Evolutionary conservation across 2,888 invertebrate genomes (phyloP).

Genomic region (Drosophila eohydei): DNA sequence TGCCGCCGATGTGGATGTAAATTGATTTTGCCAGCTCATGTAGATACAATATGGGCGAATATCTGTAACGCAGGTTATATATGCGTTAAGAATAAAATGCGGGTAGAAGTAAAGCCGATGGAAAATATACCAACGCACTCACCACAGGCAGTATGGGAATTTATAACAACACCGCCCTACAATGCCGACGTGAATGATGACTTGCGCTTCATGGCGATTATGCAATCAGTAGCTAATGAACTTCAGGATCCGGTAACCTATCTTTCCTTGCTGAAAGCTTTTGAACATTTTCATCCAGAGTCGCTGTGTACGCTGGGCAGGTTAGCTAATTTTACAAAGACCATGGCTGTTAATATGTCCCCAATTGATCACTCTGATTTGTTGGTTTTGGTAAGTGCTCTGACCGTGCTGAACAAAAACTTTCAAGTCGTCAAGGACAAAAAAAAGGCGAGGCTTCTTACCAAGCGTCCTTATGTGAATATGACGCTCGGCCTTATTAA

Average conservation of each 20-base stretch:
- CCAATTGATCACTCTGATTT: conserved; percentile 9
- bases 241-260: accelerated
- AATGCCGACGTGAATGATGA: accelerated
- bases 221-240: conserved; percentile 24
- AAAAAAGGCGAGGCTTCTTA: not conserved
- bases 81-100: conserved; percentile 23
- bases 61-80: conserved; percentile 28
- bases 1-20: conserved; percentile 48
- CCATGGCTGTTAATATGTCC: conserved; percentile 24
- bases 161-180: conserved; percentile 6
- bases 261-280: conserved; percentile 1
- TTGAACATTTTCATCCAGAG: not conserved
- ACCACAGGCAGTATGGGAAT: not conserved
- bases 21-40: conserved; percentile 24
- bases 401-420: conserved; percentile 34
- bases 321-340: conserved; percentile 48
- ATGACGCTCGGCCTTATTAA: conserved; percentile 32
- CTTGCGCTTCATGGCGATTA: not conserved
- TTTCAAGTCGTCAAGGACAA: conserved; percentile 12
- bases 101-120: conserved; percentile 36
- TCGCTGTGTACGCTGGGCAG: conserved; percentile 17
- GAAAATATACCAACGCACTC: not conserved
- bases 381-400: not conserved
- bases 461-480: conserved; percentile 21
- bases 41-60: conserved; percentile 9